phyloP scores from a whole-genome alignment of 2,797 vertebrate genomes.

The Coccyzus lansbergi region DNA sequence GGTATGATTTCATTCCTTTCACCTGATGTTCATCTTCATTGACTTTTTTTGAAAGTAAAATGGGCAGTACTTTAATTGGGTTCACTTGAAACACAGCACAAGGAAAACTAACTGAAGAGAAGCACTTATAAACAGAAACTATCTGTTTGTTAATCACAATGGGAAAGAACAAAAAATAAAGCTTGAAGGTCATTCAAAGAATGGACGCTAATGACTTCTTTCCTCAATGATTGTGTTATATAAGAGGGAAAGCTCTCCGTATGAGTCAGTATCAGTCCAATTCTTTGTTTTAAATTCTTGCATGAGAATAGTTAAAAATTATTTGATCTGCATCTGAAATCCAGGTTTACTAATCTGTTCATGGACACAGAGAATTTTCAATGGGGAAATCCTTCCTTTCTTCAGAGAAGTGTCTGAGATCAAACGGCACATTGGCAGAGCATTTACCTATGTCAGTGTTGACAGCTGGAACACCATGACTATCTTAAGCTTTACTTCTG shows the following conservation, averaged over 20 bases:
- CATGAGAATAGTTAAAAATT: not conserved
- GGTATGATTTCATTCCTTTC: not conserved
- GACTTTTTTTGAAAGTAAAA: constrained; percentile 20
- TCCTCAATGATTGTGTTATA: not conserved
- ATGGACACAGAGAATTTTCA: not conserved
- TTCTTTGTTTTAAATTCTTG: not conserved
- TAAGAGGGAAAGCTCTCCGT: not conserved
- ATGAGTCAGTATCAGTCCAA: not conserved
- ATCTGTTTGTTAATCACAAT: constrained; percentile 10
- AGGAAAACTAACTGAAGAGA: not conserved
- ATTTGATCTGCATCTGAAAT: not conserved
- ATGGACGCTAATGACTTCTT: not conserved
- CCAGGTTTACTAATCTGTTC: not conserved
- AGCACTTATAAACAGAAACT: not conserved
- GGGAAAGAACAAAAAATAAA: not conserved
- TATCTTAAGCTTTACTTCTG: not conserved
- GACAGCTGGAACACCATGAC: not conserved
- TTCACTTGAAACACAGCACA: not conserved
- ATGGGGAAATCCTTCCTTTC: not conserved
- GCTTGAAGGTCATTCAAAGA: not conserved
- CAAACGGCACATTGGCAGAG: not conserved
- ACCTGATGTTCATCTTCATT: constrained; percentile 15
- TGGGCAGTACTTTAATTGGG: not conserved
- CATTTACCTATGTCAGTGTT: rapidly evolving
- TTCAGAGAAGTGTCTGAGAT: not conserved